Evolutionary conservation across 2,797 vertebrate species (phyloP).

Genomic region (Rhynchotus rufescens): DNA sequence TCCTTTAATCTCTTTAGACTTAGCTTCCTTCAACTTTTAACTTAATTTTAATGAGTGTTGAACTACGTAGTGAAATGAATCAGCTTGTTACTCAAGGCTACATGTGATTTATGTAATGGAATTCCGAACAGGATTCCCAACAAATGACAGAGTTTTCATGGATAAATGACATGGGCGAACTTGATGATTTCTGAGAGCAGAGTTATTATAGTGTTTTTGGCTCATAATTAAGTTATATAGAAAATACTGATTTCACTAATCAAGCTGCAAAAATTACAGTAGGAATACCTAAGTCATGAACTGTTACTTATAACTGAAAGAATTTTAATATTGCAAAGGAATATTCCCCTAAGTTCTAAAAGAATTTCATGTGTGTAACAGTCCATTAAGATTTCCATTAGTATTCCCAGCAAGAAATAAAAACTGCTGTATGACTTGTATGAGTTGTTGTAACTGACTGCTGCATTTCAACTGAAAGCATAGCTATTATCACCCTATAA

Average conservation of each 20-base stretch:
- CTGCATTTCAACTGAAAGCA: slow-evolving; percentile 2
- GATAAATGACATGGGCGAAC: not conserved
- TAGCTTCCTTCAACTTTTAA: slow-evolving; percentile 9
- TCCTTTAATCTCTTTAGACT: slow-evolving; percentile 16
- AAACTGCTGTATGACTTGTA: not conserved
- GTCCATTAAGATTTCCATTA: not conserved
- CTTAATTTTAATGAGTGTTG: not conserved
- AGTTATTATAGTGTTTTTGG: not conserved
- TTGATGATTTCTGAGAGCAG: not conserved
- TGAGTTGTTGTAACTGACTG: not conserved
- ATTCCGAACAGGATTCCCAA: not conserved
- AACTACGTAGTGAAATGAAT: not conserved
- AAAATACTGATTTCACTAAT: not conserved
- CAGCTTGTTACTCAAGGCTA: slow-evolving; percentile 12
- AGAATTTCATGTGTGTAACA: not conserved
- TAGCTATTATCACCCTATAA: not conserved
- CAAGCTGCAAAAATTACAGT: not conserved
- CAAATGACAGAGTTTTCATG: not conserved
- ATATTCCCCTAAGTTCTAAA: not conserved
- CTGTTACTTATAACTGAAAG: not conserved
- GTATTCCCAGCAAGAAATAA: not conserved
- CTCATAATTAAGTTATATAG: not conserved
- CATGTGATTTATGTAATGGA: not conserved
- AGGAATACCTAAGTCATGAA: not conserved
- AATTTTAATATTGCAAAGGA: not conserved